phyloP scores from a whole-genome alignment of 2,888 invertebrate genomes.

The Rhorus exstirpatorius region DNA sequence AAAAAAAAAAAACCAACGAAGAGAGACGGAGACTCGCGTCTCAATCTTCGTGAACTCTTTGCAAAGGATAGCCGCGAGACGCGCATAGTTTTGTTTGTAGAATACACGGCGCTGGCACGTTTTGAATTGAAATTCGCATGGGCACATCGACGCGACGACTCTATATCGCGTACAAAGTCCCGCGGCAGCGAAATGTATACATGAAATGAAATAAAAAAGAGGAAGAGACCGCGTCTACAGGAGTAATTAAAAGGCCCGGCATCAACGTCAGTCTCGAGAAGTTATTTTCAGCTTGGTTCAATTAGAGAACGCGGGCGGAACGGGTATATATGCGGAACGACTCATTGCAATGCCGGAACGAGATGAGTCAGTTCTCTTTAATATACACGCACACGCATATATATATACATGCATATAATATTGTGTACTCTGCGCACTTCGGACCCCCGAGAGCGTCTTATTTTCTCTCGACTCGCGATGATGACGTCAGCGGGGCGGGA shows the following conservation, averaged over 20 bases:
- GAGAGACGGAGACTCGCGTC: constrained; percentile 6
- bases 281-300: constrained; percentile 83
- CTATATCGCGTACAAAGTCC: background rate
- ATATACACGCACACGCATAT: constrained; percentile 54
- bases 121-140: constrained; percentile 14
- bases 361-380: constrained; percentile 80
- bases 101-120: background rate
- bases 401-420: constrained; percentile 5
- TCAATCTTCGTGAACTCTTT: constrained; percentile 14
- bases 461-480: constrained; percentile 50
- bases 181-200: constrained; percentile 5
- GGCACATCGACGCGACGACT: background rate
- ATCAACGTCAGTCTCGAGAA: constrained; percentile 75
- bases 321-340: constrained; percentile 78
- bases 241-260: constrained; percentile 82
- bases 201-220: constrained; percentile 19
- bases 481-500: constrained; percentile 81
- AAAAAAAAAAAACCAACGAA: background rate
- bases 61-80: background rate
- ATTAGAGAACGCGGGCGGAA: constrained; percentile 79
- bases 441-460: constrained; percentile 61
- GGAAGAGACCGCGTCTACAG: constrained; percentile 76
- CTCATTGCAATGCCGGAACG: constrained; percentile 82
- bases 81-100: background rate
- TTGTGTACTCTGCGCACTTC: constrained; percentile 40